Evolutionary conservation across 2,113 vertebrate genomes (phyloP), one percentile per base, ranked within the genome.

Genomic region (Fulmarus glacialis): DNA sequence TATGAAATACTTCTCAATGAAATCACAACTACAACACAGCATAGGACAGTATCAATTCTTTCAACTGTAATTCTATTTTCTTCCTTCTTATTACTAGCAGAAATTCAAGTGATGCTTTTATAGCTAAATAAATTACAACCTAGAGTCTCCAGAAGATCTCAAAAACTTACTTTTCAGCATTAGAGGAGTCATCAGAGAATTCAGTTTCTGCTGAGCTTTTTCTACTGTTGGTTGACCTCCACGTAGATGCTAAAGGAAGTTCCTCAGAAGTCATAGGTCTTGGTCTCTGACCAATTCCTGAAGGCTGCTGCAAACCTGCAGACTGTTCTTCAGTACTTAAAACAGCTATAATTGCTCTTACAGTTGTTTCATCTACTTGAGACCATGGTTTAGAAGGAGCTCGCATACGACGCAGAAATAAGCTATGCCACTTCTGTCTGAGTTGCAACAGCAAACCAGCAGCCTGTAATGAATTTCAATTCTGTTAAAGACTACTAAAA

Each of bases 241-340:
- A 98, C 5, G 97, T 87, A 23, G 98, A 97, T 23, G 95, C 56
- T 59, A 97, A 93, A n/a, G 95, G 94, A 71, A 93, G 95, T 40
- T 99, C 99, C 90, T 99, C 99, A 55, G 98, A 98, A 86, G 96
- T 95, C 98, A 99, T 97, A 60, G 98, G 98, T 72, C 98, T 98
- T 87, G 99, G 99, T 90, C 99, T 98, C 97, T 99, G 99, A 48
- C 99, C 99, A 86, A 99, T 99, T 70, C 99, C 99, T 40, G 99
- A 98, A 53, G 99, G 99, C 81, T 99, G 99, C 79, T 99, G 99
- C 86, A 99, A 98, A 58, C 99, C 98, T 48, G 98, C 98, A 50
- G 71, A 95, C 85, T 99, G 99, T 75, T 99, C 99, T 97, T 99
- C 99, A 36, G 97, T 97, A 67, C 96, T 98, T 47, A 99, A 94